Evolutionary conservation across 2,113 vertebrate species (phyloP).

Genomic region (Grantiella picta): DNA sequence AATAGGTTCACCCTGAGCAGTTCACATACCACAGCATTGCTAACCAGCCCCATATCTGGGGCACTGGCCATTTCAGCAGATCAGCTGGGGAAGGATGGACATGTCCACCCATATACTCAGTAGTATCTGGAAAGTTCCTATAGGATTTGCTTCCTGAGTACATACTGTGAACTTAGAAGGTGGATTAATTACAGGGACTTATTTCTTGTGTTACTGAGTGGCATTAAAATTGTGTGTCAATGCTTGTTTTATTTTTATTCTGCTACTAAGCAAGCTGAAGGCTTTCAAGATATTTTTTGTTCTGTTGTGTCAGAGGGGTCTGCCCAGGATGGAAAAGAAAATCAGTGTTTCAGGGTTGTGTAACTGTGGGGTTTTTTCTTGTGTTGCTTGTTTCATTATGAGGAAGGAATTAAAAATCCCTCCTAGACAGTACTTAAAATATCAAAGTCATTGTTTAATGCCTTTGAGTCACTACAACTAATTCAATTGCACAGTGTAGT

Average conservation of each 20-base stretch:
- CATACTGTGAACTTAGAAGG: constrained; percentile 45
- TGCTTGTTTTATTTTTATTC: constrained; percentile 77
- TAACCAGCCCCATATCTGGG: not conserved
- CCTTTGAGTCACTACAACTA: constrained; percentile 82
- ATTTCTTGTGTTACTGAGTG: constrained; percentile 54
- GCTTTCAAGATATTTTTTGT: constrained; percentile 60
- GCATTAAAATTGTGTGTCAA: constrained; percentile 73
- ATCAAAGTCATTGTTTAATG: constrained; percentile 85
- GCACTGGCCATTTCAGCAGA: not conserved
- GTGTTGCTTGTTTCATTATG: constrained; percentile 76
- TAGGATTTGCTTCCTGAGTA: constrained; percentile 57
- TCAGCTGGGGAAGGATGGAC: not conserved
- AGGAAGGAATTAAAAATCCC: constrained; percentile 82
- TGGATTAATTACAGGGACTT: constrained; percentile 50
- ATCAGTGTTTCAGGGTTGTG: constrained; percentile 71
- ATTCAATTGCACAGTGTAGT: constrained; percentile 79
- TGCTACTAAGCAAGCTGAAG: constrained; percentile 73
- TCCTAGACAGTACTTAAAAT: constrained; percentile 84
- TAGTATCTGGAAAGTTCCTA: constrained; percentile 56
- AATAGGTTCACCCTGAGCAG: not conserved
- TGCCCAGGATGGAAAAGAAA: constrained; percentile 71
- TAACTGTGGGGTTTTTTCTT: constrained; percentile 60
- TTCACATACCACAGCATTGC: not conserved
- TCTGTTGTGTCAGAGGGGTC: constrained; percentile 66
- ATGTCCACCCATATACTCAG: not conserved